A percentile compares a stretch with the other conserved stretches of the same genome.
Evolutionary conservation across 2,797 vertebrate genomes (phyloP).

Genomic region (Tapirus indicus): DNA sequence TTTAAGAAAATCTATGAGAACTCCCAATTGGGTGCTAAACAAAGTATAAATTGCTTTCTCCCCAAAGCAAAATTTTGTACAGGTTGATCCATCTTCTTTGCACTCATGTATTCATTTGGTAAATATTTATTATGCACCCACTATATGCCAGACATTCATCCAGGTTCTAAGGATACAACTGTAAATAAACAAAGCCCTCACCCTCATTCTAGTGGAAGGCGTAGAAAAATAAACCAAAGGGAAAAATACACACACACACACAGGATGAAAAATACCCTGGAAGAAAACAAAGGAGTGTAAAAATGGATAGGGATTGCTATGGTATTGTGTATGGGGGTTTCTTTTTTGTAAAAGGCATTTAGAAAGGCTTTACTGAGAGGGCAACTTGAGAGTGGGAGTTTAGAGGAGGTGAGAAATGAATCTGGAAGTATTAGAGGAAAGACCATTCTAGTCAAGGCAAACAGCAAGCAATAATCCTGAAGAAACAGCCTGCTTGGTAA

Average conservation of each 20-base stretch:
- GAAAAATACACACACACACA: background rate
- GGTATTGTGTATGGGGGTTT: accelerated
- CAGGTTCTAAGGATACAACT: background rate
- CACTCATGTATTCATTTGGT: background rate
- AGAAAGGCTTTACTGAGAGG: background rate
- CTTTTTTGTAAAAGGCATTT: background rate
- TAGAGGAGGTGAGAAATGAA: background rate
- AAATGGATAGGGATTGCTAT: background rate
- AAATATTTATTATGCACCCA: background rate
- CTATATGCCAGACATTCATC: background rate
- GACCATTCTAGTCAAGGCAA: background rate
- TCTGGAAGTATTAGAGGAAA: background rate
- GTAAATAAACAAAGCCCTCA: background rate
- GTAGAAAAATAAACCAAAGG: background rate
- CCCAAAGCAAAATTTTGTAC: background rate
- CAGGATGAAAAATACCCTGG: background rate
- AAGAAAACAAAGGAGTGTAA: background rate
- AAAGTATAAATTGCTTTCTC: background rate
- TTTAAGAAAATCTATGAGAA: background rate
- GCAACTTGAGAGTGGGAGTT: background rate
- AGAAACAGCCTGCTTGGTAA: background rate
- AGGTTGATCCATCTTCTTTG: background rate
- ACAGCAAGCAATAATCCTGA: background rate
- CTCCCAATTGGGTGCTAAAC: background rate
- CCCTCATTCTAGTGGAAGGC: background rate